Conservation (phyloP, 1,140 invertebrate species). For the Harpegnathos saltator region DNA sequence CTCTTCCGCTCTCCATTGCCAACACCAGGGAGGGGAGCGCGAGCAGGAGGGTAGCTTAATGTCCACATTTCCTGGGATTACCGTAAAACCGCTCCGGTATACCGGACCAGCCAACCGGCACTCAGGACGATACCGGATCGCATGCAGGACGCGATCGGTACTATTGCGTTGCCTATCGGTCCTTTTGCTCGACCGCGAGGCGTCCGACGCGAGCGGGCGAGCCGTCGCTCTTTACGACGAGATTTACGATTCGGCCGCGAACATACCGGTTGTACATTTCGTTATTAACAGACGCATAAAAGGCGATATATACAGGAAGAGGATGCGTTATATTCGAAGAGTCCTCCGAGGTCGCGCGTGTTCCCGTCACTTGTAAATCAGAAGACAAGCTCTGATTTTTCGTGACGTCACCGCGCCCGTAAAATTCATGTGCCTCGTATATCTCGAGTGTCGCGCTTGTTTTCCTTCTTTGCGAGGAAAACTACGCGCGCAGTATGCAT, state of each 20-base stretch:
- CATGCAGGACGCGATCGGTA: neutral
- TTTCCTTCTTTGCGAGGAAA: too few relatives aligned
- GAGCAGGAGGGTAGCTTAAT: conserved; percentile 49
- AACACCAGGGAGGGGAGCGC: neutral
- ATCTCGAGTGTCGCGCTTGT: too few relatives aligned
- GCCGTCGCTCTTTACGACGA: neutral
- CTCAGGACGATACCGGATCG: conserved; percentile 1
- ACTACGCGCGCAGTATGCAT: neutral
- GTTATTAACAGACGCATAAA: neutral
- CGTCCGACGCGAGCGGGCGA: neutral
- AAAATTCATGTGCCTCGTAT: too few relatives aligned
- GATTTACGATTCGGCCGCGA: neutral
- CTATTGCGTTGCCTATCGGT: neutral
- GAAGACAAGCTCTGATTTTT: neutral
- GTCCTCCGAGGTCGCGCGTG: too few relatives aligned
- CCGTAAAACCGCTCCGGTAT: conserved; percentile 61
- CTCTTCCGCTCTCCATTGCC: conserved; percentile 81
- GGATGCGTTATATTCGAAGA: neutral
- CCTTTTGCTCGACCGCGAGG: neutral
- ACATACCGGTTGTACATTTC: neutral
- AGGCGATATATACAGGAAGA: neutral
- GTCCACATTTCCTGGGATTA: conserved; percentile 70
- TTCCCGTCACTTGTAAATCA: neutral
- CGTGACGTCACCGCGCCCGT: too few relatives aligned
- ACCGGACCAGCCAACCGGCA: neutral